phyloP scores from a whole-genome alignment of 2,888 invertebrate species.

The Hydropsyche betteni region DNA sequence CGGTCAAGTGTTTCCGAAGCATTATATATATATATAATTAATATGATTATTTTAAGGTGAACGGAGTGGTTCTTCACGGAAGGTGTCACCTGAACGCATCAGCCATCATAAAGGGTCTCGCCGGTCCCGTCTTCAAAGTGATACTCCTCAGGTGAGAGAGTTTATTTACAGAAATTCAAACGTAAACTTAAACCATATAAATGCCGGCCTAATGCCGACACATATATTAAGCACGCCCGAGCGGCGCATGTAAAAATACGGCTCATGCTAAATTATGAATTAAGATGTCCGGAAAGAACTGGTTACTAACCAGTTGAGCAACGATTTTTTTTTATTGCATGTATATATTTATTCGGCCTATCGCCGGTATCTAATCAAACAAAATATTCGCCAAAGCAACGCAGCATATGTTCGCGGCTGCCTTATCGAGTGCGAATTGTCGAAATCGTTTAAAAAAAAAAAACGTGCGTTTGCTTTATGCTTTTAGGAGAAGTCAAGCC shows the following conservation, averaged over 20 bases:
- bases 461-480: constrained; percentile 35
- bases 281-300: constrained; percentile 8
- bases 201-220: too few species aligned
- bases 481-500: constrained; percentile 73
- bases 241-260: too few species aligned
- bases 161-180: constrained; percentile 52
- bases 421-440: neutral
- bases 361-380: constrained; percentile 13
- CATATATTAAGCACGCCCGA: too few species aligned
- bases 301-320: neutral
- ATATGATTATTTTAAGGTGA: constrained; percentile 71
- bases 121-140: constrained; percentile 84
- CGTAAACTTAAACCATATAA: too few species aligned
- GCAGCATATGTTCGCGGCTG: neutral
- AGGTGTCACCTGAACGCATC: constrained; percentile 97
- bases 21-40: too few species aligned
- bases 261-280: constrained; percentile 1
- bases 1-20: neutral
- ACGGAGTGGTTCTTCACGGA: constrained; percentile 92
- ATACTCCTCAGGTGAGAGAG: constrained; percentile 77
- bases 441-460: neutral
- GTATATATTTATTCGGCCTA: constrained; percentile 9
- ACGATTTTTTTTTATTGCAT: neutral
- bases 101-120: constrained; percentile 91
- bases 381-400: neutral